Percentiles rank a stretch among this genome's conserved stretches.
These are phyloP conservation scores for Pantherophis alleghaniensis DNA, from an alignment of 2,797 vertebrate genomes.

Conservation along the genomic window DNA sequence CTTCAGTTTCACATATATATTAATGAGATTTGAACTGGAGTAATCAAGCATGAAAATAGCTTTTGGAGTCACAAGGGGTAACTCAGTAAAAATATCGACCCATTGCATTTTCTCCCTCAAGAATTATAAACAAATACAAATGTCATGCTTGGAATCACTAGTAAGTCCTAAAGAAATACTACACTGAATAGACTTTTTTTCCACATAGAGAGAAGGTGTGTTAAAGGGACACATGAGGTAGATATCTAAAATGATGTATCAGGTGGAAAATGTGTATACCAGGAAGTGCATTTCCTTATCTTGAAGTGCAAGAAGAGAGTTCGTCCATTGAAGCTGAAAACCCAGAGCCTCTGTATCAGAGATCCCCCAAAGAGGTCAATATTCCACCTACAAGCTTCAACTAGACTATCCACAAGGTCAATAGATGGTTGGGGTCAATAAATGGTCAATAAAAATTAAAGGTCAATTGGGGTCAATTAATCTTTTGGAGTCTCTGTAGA, in stretches of 20 bases:
- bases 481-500: background rate
- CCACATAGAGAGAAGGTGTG: background rate
- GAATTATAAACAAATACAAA: background rate
- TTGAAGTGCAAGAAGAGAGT: background rate
- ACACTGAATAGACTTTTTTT: background rate
- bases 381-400: background rate
- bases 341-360: background rate
- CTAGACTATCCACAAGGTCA: background rate
- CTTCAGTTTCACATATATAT: background rate
- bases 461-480: background rate
- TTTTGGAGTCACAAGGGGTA: background rate
- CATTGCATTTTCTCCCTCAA: background rate
- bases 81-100: background rate
- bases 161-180: background rate
- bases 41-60: background rate
- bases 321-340: background rate
- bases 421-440: background rate
- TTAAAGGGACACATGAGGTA: background rate
- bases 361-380: background rate
- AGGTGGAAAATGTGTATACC: background rate
- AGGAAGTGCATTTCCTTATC: background rate
- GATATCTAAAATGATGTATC: background rate
- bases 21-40: background rate
- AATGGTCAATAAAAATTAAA: background rate
- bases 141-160: background rate